Base-by-base conservation (phyloP, 1,140 invertebrate species). In the Caenorhabditis inopinata region DNA sequence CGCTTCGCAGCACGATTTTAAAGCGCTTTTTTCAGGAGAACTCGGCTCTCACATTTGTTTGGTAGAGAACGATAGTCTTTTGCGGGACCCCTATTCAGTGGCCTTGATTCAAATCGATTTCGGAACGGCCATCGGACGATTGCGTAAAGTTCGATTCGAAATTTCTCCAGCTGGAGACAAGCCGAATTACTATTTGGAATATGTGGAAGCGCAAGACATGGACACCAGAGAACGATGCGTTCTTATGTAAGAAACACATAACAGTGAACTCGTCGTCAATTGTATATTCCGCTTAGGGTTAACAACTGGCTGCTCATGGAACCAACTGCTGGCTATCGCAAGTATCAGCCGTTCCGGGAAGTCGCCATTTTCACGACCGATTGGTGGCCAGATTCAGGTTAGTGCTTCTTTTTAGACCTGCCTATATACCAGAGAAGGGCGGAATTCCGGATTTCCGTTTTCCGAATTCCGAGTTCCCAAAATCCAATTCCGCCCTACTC, bases 201-300 rank as follows among this genome's bases (percentile, higher is more conserved):
- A 62, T 42, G 78, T 83, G 2, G 83, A 83, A 62, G 29, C 84
- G 21, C 25, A 35, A 32, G 83, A 83, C 58, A 38, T 83, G 25
- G 83, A 83, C 78, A 83, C 82, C 6, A 79, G 79, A 23, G 82
- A 83, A 49, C 45, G 81, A 38, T 48, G 76, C n/a, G 76, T 78
- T 32, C 23, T 83, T 3, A 83, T 73, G 58, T 83, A 75, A 53
- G 23, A 29, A 1, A 7, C 38, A 42, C 11, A 48, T 68, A 16
- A 7, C 9, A 32, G 3, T 16, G 11, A 0, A 46, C n/a, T 16
- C 7, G 74, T 42, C 23, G 9, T 35, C 4, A 45, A 12, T 35
- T 6, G 42, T 3, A 35, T 14, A 16, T 42, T 9, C 5, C 29
- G 14, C 27, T 73, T 62, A 81, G 80, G 51, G 80, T 81, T 1